Evolutionary conservation across 2,797 vertebrate species (phyloP), one percentile per base, ranked within the genome.

Genomic region (Schizopygopsis pylzovi): DNA sequence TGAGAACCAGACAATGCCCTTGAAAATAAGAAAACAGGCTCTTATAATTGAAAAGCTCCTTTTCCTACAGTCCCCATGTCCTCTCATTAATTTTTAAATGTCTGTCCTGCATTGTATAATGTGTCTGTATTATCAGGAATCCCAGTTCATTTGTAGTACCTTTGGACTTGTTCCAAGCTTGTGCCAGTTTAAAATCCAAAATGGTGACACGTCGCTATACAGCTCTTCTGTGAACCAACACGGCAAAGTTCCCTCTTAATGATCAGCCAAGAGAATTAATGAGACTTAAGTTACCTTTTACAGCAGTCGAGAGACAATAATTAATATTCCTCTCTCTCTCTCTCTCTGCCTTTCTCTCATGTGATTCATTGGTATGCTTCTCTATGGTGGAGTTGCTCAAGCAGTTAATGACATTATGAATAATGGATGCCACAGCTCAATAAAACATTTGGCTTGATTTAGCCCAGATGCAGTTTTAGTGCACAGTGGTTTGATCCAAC

Each of bases 401-500:
- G 88, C 84, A 67, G 76, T 84, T 89, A 91, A 90, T 90, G 91
- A 90, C 89, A 87, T 88, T 76, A 88, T 90, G 88, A 91, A 91
- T 92, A 90, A 92, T 92, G 89, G 89, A 91, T 91, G 89, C 84
- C 82, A 87, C 67, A 78, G 84, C 88, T 91, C 89, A 87, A 87
- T 90, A 88, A 90, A 88, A 88, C 89, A 91, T 92, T 91, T 83
- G 88, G 84, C 84, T 89, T 89, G 88, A 90, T 90, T 91, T 88
- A 88, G 87, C 91, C 77, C 81, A 89, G 88, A 88, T 90, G 90
- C 85, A 85, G 83, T 83, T 89, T 91, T 90, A 87, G 86, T 72
- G 83, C 76, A 85, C 61, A 37, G 56, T 15, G 72, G 83, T 83
- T 87, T 90, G 85, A 83, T 84, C 77, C 39, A 37, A 67, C 87